Evolutionary conservation across 2,888 invertebrate genomes (phyloP), one percentile per base, ranked within the genome.

Genomic region (Drosophila meridiana): DNA sequence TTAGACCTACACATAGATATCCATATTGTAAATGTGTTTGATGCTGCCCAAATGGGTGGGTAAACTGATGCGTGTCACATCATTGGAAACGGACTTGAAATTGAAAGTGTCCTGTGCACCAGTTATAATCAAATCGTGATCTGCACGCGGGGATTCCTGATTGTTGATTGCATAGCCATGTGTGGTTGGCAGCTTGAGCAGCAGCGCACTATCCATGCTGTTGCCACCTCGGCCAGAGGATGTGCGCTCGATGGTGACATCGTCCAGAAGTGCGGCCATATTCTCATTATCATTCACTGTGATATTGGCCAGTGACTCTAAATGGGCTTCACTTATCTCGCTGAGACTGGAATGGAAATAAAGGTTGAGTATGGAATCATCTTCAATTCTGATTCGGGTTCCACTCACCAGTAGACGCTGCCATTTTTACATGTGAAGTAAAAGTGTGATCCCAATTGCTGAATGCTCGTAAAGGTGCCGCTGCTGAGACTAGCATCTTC

Each of bases 341-440:
- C 89, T 89, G 0, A 92, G 76, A 42, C 92, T 92, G 43, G 3
- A 58, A 45, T 0, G 20, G 53, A 14, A 14, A 4, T 34, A 26
- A 3, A 47, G 20, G 9, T 28, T 45, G 2, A 40, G 2, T 6
- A 3, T 30, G 0, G 13, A 20, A 2, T 20, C 20, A 6, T 38
- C 0, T 6, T 11, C 1, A 52, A 34, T 3, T n/a, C 11, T 3
- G 11, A 20, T 34, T 36, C 0, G 7, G 4, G 28, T 13, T 36
- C 9, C 13, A 68, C 79, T 80, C 70, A 93, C 93, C 85, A 81
- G 66, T 93, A 93, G 2, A 93, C 77, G 45, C 89, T 91, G 8
- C 93, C 93, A 66, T 92, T 92, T 4, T 73, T 80, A 69, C 93
- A 93, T 11, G 80, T 85, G 0, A 93, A 73, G 63, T 87, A 92